Evolutionary conservation across 2,113 vertebrate species (phyloP), one percentile per base, ranked within the genome.

Genomic region (Bagarius yarrelli): DNA sequence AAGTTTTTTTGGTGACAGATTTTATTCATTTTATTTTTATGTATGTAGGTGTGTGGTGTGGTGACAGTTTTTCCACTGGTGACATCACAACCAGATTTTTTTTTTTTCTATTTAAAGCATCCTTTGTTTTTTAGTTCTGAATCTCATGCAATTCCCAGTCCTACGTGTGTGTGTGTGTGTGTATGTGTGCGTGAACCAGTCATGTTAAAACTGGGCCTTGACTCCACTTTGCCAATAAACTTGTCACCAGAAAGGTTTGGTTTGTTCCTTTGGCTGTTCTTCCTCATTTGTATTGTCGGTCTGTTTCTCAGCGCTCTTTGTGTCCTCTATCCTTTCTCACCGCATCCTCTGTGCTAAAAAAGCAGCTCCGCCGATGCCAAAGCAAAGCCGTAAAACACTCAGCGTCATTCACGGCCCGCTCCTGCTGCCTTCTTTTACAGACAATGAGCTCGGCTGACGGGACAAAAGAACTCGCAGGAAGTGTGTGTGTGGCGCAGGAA

Each of bases 371-470:
- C 81, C 88, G 9, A 50, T 52, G 89, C 90, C 89, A 90, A 92
- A 89, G 87, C 87, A 79, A 79, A 90, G 91, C 90, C 91, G 92
- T 93, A 92, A 93, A 94, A 93, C 92, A 88, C 89, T 93, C 91
- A 93, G 81, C 91, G 90, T 91, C 90, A 91, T 91, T 92, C 90
- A 92, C 90, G 85, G 88, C 85, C 72, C 78, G 84, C 83, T 89
- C 83, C 87, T 82, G 73, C 83, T 40, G 36, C 36, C 3, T 40
- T 47, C 44, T 4, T 11, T 53, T 25, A 12, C 74, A 91, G 86
- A 93, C 91, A 92, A 92, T 92, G 89, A 91, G 85, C 89, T 47
- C 88, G 50, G 89, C 91, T 92, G 86, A 82, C 69, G 90, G 91
- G 92, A 91, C 88, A 88, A 88, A 89, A 85, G 80, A 55, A 59